phyloP scores from a whole-genome alignment of 2,888 invertebrate genomes.

The Spodoptera picta region DNA sequence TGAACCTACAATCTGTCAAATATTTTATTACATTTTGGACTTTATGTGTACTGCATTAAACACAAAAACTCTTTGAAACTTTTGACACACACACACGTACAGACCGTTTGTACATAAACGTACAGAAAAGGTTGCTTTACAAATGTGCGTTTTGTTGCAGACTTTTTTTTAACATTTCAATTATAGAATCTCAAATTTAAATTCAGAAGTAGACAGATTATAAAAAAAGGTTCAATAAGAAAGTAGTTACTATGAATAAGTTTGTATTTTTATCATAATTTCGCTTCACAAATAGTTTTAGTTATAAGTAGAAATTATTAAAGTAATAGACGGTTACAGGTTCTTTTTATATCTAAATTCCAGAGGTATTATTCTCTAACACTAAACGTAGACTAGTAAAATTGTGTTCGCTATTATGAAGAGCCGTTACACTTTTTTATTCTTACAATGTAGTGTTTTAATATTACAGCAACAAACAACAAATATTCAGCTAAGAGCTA shows the following conservation, averaged over 20 bases:
- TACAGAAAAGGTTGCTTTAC: conserved; percentile 35
- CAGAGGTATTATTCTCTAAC: conserved; percentile 78
- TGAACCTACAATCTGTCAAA: no score
- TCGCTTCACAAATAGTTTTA: conserved; percentile 11
- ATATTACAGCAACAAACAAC: conserved; percentile 71
- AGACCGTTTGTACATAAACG: conserved; percentile 22
- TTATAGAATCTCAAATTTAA: conserved; percentile 18
- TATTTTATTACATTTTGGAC: no score
- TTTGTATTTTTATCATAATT: conserved; percentile 19
- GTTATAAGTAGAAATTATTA: conserved; percentile 23
- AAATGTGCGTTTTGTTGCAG: conserved; percentile 30
- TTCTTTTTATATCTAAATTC: conserved; percentile 63
- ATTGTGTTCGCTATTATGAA: conserved; percentile 76
- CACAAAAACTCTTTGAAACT: no score
- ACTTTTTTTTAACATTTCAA: conserved; percentile 12
- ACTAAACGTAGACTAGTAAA: conserved; percentile 82
- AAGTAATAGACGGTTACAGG: conserved; percentile 46
- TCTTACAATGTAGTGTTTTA: conserved; percentile 52
- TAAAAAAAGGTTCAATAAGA: no score
- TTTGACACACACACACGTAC: no score
- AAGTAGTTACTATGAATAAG: background rate
- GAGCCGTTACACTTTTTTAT: conserved; percentile 44
- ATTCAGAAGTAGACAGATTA: conserved; percentile 13
- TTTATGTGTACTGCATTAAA: no score
- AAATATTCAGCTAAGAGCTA: conserved; percentile 67